Conservation (phyloP, 1,140 invertebrate species). For the Halesus radiatus region DNA sequence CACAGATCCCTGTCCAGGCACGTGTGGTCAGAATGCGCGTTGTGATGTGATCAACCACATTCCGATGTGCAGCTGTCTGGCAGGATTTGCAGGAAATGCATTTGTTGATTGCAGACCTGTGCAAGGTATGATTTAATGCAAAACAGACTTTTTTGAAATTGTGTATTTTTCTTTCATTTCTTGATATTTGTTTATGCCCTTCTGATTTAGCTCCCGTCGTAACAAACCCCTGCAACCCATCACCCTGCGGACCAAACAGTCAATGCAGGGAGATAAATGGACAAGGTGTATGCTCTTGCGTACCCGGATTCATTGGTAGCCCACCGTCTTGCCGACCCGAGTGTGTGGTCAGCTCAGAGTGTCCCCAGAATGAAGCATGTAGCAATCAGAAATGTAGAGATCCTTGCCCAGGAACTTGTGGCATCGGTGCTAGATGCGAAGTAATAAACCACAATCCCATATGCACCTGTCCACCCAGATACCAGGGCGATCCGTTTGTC, state of each 20-base stretch:
- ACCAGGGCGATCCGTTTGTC: constrained; percentile 76
- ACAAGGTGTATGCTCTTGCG: constrained; percentile 80
- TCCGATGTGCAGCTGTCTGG: constrained; percentile 77
- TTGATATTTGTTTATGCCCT: constrained; percentile 56
- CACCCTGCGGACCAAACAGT: constrained; percentile 82
- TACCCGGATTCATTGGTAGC: constrained; percentile 79
- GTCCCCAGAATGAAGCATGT: constrained; percentile 77
- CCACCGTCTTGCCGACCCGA: constrained; percentile 81
- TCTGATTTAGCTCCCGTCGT: constrained; percentile 55
- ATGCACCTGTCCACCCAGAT: constrained; percentile 74
- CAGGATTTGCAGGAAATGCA: constrained; percentile 74
- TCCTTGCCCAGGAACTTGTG: constrained; percentile 70
- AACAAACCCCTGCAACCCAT: constrained; percentile 74
- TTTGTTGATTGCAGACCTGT: constrained; percentile 73
- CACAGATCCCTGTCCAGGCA: constrained; percentile 78
- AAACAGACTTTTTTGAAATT: constrained; percentile 60
- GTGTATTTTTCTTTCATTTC: background rate
- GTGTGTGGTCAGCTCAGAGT: constrained; percentile 80
- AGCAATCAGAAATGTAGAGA: constrained; percentile 70
- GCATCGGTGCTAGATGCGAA: constrained; percentile 71
- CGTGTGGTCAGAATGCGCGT: constrained; percentile 76
- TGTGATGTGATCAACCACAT: constrained; percentile 79
- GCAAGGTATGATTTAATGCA: constrained; percentile 59
- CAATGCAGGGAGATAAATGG: constrained; percentile 77
- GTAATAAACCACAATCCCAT: constrained; percentile 74